Evolutionary conservation across 2,797 vertebrate genomes (phyloP).

Genomic region (Cacajao melanocephalus): DNA sequence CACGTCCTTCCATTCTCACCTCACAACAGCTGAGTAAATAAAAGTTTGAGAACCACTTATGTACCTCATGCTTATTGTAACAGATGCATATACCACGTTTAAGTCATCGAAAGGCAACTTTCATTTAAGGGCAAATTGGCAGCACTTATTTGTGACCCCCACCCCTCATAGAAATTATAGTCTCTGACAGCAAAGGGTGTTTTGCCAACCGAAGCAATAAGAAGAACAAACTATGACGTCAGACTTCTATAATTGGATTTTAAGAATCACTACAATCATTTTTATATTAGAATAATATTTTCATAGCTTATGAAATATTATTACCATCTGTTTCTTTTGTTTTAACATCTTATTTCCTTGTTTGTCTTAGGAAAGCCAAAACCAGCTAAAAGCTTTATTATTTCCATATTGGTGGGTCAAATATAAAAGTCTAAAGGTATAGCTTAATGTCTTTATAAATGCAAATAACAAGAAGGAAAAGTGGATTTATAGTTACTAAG

Average conservation of each 20-base stretch:
- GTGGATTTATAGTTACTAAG: background rate
- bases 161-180: background rate
- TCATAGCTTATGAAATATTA: background rate
- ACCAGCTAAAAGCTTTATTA: background rate
- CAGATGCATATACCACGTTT: rapidly evolving
- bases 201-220: background rate
- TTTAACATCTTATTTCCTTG: background rate
- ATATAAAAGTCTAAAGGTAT: background rate
- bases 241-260: background rate
- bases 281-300: background rate
- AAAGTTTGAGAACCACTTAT: background rate
- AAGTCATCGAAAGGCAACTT: background rate
- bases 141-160: background rate
- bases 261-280: background rate
- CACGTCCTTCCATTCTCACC: background rate
- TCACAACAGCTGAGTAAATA: background rate
- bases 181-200: background rate
- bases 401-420: background rate
- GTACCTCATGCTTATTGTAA: background rate
- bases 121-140: background rate
- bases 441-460: background rate
- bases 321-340: background rate
- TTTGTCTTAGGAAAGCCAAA: background rate
- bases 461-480: background rate
- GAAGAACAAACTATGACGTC: background rate